Base-by-base conservation (phyloP, 2,797 vertebrate species). In the Darevskia mixta region DNA sequence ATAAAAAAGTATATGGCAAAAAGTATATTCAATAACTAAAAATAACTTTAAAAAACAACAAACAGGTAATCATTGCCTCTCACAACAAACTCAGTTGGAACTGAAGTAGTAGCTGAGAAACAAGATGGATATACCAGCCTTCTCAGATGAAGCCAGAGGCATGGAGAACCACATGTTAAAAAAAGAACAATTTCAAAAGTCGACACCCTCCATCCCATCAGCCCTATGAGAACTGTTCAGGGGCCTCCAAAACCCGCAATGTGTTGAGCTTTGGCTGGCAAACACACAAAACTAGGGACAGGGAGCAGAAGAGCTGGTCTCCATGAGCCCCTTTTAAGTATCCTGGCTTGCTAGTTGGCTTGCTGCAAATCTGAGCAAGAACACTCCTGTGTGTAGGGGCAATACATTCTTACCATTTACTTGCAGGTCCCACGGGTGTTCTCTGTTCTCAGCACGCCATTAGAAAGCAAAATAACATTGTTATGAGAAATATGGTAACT, bases 401-500 rank as follows among this genome's bases (percentile, higher is more conserved):
- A 86, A 49, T 29, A 86, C 20, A 55, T 15, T 69, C 9, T 71
- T n/a, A 58, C 8, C 25, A 64, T n/a, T 41, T 32, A 27, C 27
- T 64, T 86, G 43, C n/a, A 67, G 10, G 43, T 78, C 25, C 75
- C 35, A 76, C 3, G 32, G 43, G 20, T 66, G 23, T 32, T 43
- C 11, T 72, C 77, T 73, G 41, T 87, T 87, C 23, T 79, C 43
- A 82, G 73, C 29, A 27, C 38, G 72, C n/a, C 49, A 79, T 4
- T 77, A 41, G 67, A 85, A 79, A 85, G 43, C 20, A 88, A 84
- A 1, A 20, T 75, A 64, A 80, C 84, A 49, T 87, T 72, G 86
- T 66, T 86, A 89, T 79, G 38, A 71, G 4, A 89, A 87, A 5
- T 55, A 71, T 85, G 86, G 64, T 61, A 88, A 64, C 86, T 76